Conservation (phyloP, 1,140 invertebrate genomes). For the Neodiprion lecontei region DNA sequence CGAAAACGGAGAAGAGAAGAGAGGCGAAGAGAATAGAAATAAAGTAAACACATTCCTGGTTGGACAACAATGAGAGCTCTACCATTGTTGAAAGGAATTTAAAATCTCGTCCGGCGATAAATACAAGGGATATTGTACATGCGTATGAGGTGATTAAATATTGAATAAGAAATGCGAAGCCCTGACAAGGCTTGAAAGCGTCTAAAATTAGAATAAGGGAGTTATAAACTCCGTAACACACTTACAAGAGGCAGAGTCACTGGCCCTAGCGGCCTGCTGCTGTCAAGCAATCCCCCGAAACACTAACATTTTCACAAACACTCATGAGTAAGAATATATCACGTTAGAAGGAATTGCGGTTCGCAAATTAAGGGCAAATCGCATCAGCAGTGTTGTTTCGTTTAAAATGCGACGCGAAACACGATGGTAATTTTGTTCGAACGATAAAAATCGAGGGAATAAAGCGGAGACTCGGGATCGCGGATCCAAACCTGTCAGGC, state of each 20-base stretch:
- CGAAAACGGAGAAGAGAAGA: too few species aligned
- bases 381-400: neutral
- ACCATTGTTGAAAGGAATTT: neutral
- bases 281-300: constrained; percentile 36
- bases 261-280: constrained; percentile 27
- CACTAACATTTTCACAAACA: constrained; percentile 32
- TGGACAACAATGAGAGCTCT: neutral
- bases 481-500: constrained; percentile 55
- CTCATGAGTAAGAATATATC: neutral
- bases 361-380: neutral
- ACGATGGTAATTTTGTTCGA: neutral
- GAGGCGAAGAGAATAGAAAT: neutral
- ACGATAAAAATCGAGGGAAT: constrained; percentile 11
- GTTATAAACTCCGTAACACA: constrained; percentile 9
- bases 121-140: too few species aligned
- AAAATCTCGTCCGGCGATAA: neutral
- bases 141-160: neutral
- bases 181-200: neutral
- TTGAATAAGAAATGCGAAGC: neutral
- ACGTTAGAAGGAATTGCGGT: neutral
- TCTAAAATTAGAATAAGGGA: constrained; percentile 5
- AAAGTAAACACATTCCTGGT: neutral
- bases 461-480: constrained; percentile 26
- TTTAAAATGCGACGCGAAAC: neutral
- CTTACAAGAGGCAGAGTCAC: constrained; percentile 29